Base-by-base conservation (phyloP, 2,797 vertebrate genomes). In the Acipenser ruthenus region DNA sequence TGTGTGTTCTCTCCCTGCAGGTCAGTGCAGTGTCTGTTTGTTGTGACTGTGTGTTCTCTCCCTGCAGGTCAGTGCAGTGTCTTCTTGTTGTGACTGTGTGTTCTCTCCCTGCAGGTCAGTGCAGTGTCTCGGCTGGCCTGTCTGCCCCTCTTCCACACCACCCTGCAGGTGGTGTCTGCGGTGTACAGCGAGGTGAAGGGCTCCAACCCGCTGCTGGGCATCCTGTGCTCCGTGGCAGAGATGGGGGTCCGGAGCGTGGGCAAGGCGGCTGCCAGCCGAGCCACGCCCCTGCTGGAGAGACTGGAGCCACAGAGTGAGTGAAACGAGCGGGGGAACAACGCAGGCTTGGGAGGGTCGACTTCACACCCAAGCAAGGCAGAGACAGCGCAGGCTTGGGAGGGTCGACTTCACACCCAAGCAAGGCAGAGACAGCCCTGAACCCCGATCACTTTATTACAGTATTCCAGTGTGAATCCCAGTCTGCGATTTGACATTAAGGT, bases 141-240 rank as follows among this genome's bases (percentile, higher is more conserved):
- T 0, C 79, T 90, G 12, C 88, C 87, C 6, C 75, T 88, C 65
- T 60, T 89, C 58, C 73, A 71, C 67, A 87, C 86, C 0, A 70
- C 71, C 0, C 23, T 84, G 6, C 78, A 79, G 71, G 75, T 79
- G 0, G 71, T 84, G 60, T 80, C 70, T 0, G 73, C 72, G 0
- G 65, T 59, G 0, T 88, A 86, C 69, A 66, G 62, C 0, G 82
- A 68, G 50, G 72, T 80, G 60, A 89, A 84, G 74, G 74, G 74
- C 49, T 82, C 79, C 3, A 83, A 82, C 70, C 80, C 79, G 0
- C 75, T 89, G 71, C 73, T 88, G 69, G 72, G 72, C 7, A 66
- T 85, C 72, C 64, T 87, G 75, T 84, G 83, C 5, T 78, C 65
- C 0, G 65, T 77, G 3, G 84, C 80, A 0, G 83, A 87, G 74